Base-by-base conservation (phyloP, 2,797 vertebrate genomes). In the Muraenolepis orangiensis region DNA sequence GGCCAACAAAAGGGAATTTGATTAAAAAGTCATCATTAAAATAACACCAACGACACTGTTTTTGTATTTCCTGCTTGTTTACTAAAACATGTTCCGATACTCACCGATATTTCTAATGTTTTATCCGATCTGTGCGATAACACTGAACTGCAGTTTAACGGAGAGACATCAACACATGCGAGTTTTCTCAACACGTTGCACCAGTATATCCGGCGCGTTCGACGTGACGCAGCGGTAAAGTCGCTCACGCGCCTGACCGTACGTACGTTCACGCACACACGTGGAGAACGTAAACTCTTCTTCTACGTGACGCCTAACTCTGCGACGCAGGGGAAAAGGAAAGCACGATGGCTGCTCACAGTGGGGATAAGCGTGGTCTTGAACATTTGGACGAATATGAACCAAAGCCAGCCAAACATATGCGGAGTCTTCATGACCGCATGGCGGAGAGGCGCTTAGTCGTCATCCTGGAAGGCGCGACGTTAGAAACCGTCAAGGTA, bases 401-500 rank as follows among this genome's bases (percentile, higher is more conserved):
- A 75, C 84, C 92, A 0, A 94, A 94, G 88, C 84, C 84, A 13
- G 92, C 91, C 0, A 94, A 93, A 91, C 82, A 91, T 13, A 84
- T 89, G 2, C 88, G 87, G 31, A 92, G 82, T 46, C 85, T 94
- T 4, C 92, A 93, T 20, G 91, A 92, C 3, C 91, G 89, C 2
- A 94, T 94, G 93, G 78, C 91, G 0, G 93, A 95, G 42, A 93
- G 91, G 69, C 91, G 96, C 6, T 92, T 98, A 18, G 84, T 98
- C 34, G 95, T 98, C 67, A 88, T 98, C 78, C 84, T 98, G 86
- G 97, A 98, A 84, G 95, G 97, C 5, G 97, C 97, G 0, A 96
- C 96, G 12, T 83, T 98, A 82, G 96, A 98, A 90, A 97, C 96
- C 0, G 97, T 98, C 34, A 97, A 98, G 95, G 97, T 98, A 90